Evolutionary conservation across 2,113 vertebrate genomes (phyloP).

Genomic region (Uropsilus gracilis): DNA sequence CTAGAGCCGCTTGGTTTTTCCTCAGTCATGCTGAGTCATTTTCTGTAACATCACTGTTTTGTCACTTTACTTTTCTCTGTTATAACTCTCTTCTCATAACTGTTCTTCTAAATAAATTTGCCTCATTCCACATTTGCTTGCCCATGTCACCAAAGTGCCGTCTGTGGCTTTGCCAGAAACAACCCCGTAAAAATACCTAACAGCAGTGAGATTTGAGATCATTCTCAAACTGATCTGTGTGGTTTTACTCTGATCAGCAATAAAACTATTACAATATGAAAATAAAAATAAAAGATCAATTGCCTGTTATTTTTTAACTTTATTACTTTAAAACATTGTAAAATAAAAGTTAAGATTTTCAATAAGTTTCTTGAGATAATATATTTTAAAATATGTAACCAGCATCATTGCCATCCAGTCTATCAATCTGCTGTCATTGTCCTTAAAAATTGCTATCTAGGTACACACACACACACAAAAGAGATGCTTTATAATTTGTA

Average conservation of each 20-base stretch:
- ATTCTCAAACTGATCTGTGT: background rate
- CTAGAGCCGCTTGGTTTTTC: no score
- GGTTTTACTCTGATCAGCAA: background rate
- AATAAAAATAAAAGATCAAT: background rate
- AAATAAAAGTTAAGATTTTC: background rate
- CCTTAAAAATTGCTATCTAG: background rate
- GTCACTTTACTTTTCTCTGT: no score
- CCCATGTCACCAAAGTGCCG: no score
- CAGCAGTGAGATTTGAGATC: background rate
- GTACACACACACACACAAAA: background rate
- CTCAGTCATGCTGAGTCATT: no score
- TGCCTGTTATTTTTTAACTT: background rate
- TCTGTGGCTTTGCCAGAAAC: no score
- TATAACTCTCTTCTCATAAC: no score
- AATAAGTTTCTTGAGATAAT: background rate
- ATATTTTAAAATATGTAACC: background rate
- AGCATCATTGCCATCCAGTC: background rate
- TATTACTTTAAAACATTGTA: background rate
- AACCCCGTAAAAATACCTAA: no score
- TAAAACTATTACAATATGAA: slow-evolving; percentile 1
- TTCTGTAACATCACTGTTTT: no score
- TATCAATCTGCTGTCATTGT: background rate
- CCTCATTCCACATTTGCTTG: no score
- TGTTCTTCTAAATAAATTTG: no score
- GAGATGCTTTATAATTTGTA: background rate